Base-by-base conservation (phyloP, 2,797 vertebrate species). In the Distichodus sexfasciatus region DNA sequence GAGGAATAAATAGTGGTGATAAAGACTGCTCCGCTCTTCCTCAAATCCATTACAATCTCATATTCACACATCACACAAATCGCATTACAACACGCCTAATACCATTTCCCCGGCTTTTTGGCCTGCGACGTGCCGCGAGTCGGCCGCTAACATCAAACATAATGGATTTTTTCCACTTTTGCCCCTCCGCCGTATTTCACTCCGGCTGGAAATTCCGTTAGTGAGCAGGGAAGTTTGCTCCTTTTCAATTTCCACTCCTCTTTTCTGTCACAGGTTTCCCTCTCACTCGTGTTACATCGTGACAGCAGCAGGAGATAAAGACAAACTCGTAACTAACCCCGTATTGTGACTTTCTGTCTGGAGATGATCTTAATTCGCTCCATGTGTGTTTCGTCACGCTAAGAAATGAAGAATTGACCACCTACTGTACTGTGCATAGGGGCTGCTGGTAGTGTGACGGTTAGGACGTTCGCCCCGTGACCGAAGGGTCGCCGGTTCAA, bases 11-110 rank as follows among this genome's bases (percentile, higher is more conserved):
- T 89, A 91, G 83, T 84, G 81, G 82, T 85, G 87, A 90, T 91
- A 89, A 88, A 91, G 88, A 88, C 87, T 83, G 81, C 82, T 86
- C 83, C 90, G 90, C 89, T 91, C 87, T 87, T 85, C n/a, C 86
- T 88, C 78, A 78, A 86, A 92, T 90, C 90, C 91, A 91, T 92
- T 90, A 90, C 86, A 90, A 91, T 90, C 89, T 92, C 90, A 91
- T 91, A 90, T 91, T 91, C 89, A 86, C 89, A 90, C 88, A 86
- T 87, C 72, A 78, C 76, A 79, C 81, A 87, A 91, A 91, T 90
- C 85, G 74, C 87, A 91, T 92, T 91, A 91, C 89, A 87, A 85
- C 85, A 86, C 68, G 63, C 76, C 82, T 91, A 91, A 92, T 89
- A 87, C 90, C 83, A 87, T 91, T 91, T 90, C 81, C 76, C 81